These are phyloP conservation scores for Ploceus nigricollis DNA, from an alignment of 2,113 vertebrate genomes.

Conservation along the genomic window DNA sequence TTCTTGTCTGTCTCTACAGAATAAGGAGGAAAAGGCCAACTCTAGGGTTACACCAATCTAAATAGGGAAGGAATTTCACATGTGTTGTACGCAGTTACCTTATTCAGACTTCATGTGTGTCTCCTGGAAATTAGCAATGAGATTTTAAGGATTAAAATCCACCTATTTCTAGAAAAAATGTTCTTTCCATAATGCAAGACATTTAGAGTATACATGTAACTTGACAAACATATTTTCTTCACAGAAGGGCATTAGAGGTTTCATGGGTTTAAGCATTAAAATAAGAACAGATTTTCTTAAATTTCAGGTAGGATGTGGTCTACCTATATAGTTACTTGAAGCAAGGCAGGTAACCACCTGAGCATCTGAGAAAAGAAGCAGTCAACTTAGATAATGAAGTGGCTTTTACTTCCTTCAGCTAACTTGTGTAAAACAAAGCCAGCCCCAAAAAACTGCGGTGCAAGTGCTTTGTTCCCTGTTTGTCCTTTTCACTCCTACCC, in stretches of 20 bases:
- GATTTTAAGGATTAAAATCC: neutral
- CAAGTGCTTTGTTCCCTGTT: neutral
- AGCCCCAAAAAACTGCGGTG: neutral
- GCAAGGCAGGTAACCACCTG: neutral
- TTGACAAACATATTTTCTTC: neutral
- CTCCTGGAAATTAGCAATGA: neutral
- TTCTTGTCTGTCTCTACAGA: neutral
- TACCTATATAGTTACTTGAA: neutral
- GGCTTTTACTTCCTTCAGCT: neutral
- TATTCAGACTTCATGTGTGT: neutral
- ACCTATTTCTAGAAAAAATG: neutral
- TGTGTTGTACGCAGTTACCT: neutral
- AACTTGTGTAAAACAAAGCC: neutral
- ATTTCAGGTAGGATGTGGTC: neutral
- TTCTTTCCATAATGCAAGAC: neutral
- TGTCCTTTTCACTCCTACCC: neutral
- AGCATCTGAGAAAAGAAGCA: neutral
- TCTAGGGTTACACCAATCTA: neutral
- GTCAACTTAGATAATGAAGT: neutral
- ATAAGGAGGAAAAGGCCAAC: neutral
- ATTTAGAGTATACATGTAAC: neutral
- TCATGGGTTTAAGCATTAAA: neutral
- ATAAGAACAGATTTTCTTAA: neutral
- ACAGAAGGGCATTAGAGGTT: neutral
- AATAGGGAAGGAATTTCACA: neutral